Percentiles rank a stretch among this genome's conserved stretches.
Evolutionary conservation across 1,140 invertebrate genomes (phyloP).

Genomic region (Teleopsis dalmanni): DNA sequence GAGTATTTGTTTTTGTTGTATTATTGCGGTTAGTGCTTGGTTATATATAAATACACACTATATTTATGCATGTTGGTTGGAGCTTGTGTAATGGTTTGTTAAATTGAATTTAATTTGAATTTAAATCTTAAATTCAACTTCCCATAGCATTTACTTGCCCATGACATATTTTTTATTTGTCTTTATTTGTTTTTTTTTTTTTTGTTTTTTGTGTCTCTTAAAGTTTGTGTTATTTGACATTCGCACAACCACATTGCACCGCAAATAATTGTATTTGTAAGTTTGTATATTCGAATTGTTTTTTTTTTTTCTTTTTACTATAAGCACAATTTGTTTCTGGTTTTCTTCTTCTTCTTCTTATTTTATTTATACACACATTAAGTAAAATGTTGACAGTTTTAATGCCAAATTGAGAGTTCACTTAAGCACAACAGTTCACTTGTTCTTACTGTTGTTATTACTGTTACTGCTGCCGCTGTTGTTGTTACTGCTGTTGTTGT

Average conservation of each 20-base stretch:
- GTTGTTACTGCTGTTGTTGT: too few species aligned
- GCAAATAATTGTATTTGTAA: too few species aligned
- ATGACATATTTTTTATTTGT: too few species aligned
- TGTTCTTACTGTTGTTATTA: too few species aligned
- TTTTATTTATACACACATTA: slow-evolving; percentile 3
- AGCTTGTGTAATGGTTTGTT: slow-evolving; percentile 10
- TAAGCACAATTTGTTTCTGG: slow-evolving; percentile 1
- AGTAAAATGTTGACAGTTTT: slow-evolving; percentile 13
- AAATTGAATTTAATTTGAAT: slow-evolving; percentile 17
- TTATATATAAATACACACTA: not conserved
- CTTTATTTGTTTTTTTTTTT: not conserved
- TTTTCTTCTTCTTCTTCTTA: not conserved
- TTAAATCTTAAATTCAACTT: too few species aligned
- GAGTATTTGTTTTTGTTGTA: not conserved
- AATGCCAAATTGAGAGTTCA: slow-evolving; percentile 13
- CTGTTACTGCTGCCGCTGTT: too few species aligned
- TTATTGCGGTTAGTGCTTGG: too few species aligned
- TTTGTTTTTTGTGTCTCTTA: not conserved
- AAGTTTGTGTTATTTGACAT: not conserved
- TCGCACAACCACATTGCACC: too few species aligned
- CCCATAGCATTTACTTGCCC: too few species aligned
- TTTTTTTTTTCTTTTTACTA: too few species aligned
- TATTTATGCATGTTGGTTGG: not conserved
- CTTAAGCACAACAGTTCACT: not conserved
- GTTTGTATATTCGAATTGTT: too few species aligned